Conservation (phyloP, 2,113 vertebrate species). For the Asarcornis scutulata region DNA sequence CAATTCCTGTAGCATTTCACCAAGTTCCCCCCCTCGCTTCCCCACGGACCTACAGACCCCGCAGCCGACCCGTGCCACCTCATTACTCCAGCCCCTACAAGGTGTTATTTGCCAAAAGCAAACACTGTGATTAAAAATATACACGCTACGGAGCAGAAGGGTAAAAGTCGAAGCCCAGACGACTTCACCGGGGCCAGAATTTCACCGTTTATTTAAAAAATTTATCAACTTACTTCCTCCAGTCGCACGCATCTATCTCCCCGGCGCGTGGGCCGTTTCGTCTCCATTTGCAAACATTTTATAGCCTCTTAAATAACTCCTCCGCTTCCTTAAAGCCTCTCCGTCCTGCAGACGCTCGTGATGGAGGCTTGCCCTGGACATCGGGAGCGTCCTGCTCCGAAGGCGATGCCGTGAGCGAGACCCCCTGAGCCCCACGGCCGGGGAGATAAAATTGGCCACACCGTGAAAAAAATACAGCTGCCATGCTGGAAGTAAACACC, state of each 20-base stretch:
- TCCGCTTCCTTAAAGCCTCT: neutral
- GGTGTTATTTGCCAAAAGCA: neutral
- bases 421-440: neutral
- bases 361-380: rapidly evolving
- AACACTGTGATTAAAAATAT: neutral
- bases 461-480: neutral
- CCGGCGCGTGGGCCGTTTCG: rapidly evolving
- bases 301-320: neutral
- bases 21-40: neutral
- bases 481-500: neutral
- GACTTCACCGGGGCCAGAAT: neutral
- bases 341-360: neutral
- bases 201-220: neutral
- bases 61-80: neutral
- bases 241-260: neutral
- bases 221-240: neutral
- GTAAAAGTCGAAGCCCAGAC: neutral
- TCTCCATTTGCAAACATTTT: neutral
- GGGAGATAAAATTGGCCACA: neutral
- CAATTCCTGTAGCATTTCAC: neutral
- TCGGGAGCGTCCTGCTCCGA: neutral
- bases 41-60: neutral
- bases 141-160: neutral
- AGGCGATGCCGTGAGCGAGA: neutral
- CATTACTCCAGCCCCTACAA: neutral